A percentile compares a stretch with the other conserved stretches of the same genome.
These are phyloP conservation scores for Baronia brevicornis DNA, from an alignment of 2,888 invertebrate species.

Conservation along the genomic window DNA sequence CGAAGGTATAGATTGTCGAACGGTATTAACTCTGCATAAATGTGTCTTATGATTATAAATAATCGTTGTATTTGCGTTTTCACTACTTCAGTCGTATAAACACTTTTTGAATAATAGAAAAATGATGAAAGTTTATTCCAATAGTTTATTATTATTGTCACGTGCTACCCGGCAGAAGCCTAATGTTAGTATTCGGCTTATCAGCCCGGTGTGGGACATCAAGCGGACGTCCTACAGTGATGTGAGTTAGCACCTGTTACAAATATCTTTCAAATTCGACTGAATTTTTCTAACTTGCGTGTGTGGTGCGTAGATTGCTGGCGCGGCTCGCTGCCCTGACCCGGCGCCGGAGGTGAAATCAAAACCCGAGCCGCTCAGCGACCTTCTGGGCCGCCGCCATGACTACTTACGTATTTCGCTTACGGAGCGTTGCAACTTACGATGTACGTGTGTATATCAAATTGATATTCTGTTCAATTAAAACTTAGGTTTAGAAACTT, in stretches of 20 bases:
- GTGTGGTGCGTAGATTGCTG: conserved; percentile 11
- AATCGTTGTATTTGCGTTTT: too few species aligned
- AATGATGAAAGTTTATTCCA: conserved; percentile 10
- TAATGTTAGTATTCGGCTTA: conserved; percentile 11
- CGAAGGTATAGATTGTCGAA: too few species aligned
- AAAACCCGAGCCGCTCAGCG: conserved; percentile 73
- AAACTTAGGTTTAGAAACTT: too few species aligned
- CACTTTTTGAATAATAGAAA: conserved; percentile 1
- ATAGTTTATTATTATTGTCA: conserved; percentile 11
- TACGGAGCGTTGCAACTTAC: conserved; percentile 96
- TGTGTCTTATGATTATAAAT: too few species aligned
- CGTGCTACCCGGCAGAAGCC: conserved; percentile 10
- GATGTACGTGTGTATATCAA: conserved; percentile 82
- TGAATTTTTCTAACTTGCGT: too few species aligned
- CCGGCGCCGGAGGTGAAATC: conserved; percentile 11
- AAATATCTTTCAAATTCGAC: too few species aligned
- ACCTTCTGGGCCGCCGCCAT: conserved; percentile 91
- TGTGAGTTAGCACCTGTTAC: conserved; percentile 13
- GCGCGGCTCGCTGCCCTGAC: conserved; percentile 10
- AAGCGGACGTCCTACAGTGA: conserved; percentile 18
- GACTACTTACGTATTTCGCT: conserved; percentile 96
- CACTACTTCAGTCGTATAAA: too few species aligned
- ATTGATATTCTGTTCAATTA: not conserved
- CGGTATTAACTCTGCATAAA: too few species aligned
- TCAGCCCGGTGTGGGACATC: conserved; percentile 2